Base-by-base conservation (phyloP, 2,888 invertebrate genomes). In the Eupithecia tripunctaria region DNA sequence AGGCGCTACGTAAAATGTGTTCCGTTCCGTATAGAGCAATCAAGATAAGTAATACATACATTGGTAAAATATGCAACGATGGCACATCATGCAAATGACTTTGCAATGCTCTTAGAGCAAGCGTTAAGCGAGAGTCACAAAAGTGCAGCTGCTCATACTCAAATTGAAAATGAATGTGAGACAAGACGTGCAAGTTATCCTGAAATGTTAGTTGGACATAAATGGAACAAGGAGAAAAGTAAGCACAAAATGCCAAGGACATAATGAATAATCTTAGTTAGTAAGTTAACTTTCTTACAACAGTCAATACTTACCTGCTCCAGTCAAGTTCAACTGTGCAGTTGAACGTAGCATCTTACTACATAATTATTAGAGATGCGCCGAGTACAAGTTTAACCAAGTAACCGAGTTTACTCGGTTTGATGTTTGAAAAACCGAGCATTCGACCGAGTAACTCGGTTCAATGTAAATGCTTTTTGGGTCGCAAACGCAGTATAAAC, bases 31-130 rank as follows among this genome's bases (percentile, higher is more conserved):
- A 10, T 51, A 4, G 21, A 51, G 51, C 21, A 51, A 18, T 51
- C n/a, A 21, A 51, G 51, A 51, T 56, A 56, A 25, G 56, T 56
- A 56, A 56, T 56, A 25, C 14, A 56, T 14, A 25, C 25, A 56
- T 51, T 51, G 2, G 21, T 41, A 36, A 64, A 64, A 38, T 38
- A 21, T 47, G 27, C 10, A 65, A 21, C 25, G 38, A 47, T 66
- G 66, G n/a, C 8, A 64, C 15, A 64, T 64, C 14, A 41, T 64
- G 38, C 64, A 64, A 64, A 64, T 25, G 10, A 64, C 25, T 15
- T 64, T 38, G 7, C 64, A 29, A n/a, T 63, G 29, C 14, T 21
- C 38, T 21, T 12, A 63, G 62, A 63, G 36, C 36, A 21, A 21
- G n/a, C 62, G 32, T 10, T 21, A 63, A 63, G 64, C 21, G 38